These are phyloP conservation scores for Tylochromis polylepis DNA, from an alignment of 2,113 vertebrate genomes.

Conservation along the genomic window DNA sequence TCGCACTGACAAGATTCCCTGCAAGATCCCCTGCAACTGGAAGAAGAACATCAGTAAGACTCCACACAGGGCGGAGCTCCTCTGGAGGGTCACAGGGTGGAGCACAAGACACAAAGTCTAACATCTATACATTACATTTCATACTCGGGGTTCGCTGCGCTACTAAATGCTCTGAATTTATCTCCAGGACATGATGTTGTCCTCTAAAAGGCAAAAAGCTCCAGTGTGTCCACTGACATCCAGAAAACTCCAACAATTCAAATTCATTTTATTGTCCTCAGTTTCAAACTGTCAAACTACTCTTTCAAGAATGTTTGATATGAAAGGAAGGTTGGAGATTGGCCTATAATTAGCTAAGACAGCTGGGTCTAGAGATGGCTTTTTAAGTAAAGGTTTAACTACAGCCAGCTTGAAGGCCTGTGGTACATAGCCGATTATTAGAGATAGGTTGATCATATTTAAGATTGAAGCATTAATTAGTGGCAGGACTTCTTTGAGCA, in stretches of 20 bases:
- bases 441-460: no score
- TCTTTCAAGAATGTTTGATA: not conserved
- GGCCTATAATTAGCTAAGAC: not conserved
- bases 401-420: fast-evolving
- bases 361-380: not conserved
- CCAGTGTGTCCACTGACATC: not conserved
- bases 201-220: not conserved
- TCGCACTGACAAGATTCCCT: constrained; percentile 80
- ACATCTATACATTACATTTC: not conserved
- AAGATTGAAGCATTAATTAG: no score
- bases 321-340: not conserved
- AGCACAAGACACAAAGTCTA: not conserved
- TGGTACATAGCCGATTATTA: not conserved
- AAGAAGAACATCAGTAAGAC: constrained; percentile 91
- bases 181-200: fast-evolving
- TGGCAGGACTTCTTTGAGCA: no score
- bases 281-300: not conserved
- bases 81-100: not conserved
- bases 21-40: constrained; percentile 96
- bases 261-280: not conserved
- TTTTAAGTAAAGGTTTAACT: not conserved
- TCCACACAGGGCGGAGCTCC: not conserved
- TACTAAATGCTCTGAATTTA: not conserved
- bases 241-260: not conserved
- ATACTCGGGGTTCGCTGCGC: not conserved